phyloP scores from a whole-genome alignment of 1,140 invertebrate genomes.

The Lycorma delicatula region DNA sequence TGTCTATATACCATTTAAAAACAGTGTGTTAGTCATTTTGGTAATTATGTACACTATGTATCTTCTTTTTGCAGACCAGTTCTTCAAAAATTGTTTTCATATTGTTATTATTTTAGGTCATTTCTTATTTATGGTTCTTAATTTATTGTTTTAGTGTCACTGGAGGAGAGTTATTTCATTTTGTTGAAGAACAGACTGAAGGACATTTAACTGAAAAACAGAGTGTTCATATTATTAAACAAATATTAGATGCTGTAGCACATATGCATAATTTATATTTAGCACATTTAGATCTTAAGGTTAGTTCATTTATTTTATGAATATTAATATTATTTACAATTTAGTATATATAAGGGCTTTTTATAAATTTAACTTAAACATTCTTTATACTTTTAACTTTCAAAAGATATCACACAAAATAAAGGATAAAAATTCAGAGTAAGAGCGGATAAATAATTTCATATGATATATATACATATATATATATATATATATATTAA shows the following conservation, averaged over 20 bases:
- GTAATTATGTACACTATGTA: too few species aligned
- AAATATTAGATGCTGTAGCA: constrained; percentile 80
- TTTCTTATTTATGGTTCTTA: too few species aligned
- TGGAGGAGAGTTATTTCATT: constrained; percentile 84
- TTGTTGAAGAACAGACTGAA: constrained; percentile 83
- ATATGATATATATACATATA: too few species aligned
- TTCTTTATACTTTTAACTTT: constrained; percentile 21
- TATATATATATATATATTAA: too few species aligned
- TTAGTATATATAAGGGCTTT: background rate
- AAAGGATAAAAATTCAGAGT: constrained; percentile 56
- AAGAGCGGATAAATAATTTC: constrained; percentile 31
- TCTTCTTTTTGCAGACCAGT: too few species aligned
- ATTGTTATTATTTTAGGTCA: too few species aligned
- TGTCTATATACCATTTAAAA: too few species aligned
- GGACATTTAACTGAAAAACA: constrained; percentile 70
- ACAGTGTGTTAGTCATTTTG: too few species aligned
- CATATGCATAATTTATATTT: constrained; percentile 82
- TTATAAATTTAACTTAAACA: constrained; percentile 3
- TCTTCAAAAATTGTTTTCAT: too few species aligned
- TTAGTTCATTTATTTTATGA: constrained; percentile 28
- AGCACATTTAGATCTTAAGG: constrained; percentile 88
- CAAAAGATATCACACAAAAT: constrained; percentile 55
- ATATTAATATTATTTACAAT: background rate
- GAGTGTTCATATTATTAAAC: constrained; percentile 66
- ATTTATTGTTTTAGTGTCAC: constrained; percentile 50